phyloP scores from a whole-genome alignment of 2,888 invertebrate genomes.

The Cyclophora albipunctata region DNA sequence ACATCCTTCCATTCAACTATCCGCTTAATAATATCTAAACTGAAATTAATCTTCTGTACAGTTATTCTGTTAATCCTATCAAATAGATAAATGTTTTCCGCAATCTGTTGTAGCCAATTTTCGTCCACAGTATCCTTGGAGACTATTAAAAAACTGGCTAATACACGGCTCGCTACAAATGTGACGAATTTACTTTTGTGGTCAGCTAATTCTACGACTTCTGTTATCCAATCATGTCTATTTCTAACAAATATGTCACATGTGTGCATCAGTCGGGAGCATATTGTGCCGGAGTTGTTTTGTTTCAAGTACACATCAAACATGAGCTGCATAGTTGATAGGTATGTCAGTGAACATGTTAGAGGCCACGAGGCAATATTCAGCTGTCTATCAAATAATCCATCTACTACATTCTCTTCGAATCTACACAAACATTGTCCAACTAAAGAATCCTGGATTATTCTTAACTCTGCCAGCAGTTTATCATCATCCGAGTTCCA shows the following conservation, averaged over 20 bases:
- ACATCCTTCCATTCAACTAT: constrained; percentile 93
- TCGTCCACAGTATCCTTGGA: constrained; percentile 88
- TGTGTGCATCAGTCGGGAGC: constrained; percentile 85
- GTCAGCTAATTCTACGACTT: constrained; percentile 86
- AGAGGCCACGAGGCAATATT: constrained; percentile 67
- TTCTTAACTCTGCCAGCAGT: constrained; percentile 68
- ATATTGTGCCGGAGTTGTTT: constrained; percentile 87
- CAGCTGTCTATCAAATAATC: constrained; percentile 80
- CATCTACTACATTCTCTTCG: constrained; percentile 80
- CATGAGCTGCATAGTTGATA: constrained; percentile 88
- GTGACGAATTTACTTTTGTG: constrained; percentile 87
- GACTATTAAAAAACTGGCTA: constrained; percentile 88
- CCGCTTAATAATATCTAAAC: constrained; percentile 88
- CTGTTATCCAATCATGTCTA: constrained; percentile 88
- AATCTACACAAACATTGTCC: constrained; percentile 87
- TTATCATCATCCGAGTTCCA: constrained; percentile 60
- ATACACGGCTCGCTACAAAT: constrained; percentile 85
- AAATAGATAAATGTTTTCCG: constrained; percentile 81
- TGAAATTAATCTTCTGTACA: constrained; percentile 86
- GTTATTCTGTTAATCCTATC: constrained; percentile 79
- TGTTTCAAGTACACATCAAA: constrained; percentile 91
- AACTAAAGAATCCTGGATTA: constrained; percentile 79
- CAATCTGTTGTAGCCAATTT: constrained; percentile 85
- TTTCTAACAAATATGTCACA: constrained; percentile 87
- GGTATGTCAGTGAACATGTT: constrained; percentile 80